Percentiles rank a stretch among this genome's conserved stretches.
These are phyloP conservation scores for Drosophila saltans DNA, from an alignment of 1,140 invertebrate species.

Conservation along the genomic window DNA sequence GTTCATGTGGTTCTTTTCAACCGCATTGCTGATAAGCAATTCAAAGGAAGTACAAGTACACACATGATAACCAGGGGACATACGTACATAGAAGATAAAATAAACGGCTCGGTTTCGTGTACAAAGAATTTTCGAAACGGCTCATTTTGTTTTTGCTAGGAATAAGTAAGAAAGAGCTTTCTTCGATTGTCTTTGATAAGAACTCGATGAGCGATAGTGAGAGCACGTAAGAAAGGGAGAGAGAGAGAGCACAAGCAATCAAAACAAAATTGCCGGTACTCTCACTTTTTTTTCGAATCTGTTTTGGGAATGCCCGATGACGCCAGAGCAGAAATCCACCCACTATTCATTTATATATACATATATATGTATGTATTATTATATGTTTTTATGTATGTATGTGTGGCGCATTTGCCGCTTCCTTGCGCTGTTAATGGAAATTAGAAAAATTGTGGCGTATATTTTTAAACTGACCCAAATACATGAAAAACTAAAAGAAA, in stretches of 20 bases:
- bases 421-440: conserved; percentile 58
- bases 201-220: conserved; percentile 6
- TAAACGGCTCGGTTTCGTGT: conserved; percentile 46
- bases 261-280: conserved; percentile 38
- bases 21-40: conserved; percentile 57
- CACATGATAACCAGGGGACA: conserved; percentile 18
- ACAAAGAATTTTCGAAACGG: conserved; percentile 45
- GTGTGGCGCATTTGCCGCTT: conserved; percentile 31
- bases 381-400: not conserved
- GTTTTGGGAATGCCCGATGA: conserved; percentile 21
- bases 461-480: conserved; percentile 77
- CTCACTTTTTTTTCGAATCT: conserved; percentile 14
- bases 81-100: conserved; percentile 65
- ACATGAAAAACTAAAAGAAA: conserved; percentile 28
- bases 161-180: conserved; percentile 43
- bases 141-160: conserved; percentile 39
- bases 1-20: conserved; percentile 39
- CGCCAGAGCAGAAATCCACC: conserved; percentile 5
- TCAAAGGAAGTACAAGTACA: conserved; percentile 56
- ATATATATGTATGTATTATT: no score
- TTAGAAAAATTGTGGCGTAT: conserved; percentile 56
- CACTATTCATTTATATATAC: not conserved
- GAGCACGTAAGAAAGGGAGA: conserved; percentile 4
- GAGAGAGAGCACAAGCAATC: conserved; percentile 1
- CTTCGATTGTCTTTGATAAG: conserved; percentile 41